Base-by-base conservation (phyloP, 2,797 vertebrate genomes). In the Smutsia gigantea region DNA sequence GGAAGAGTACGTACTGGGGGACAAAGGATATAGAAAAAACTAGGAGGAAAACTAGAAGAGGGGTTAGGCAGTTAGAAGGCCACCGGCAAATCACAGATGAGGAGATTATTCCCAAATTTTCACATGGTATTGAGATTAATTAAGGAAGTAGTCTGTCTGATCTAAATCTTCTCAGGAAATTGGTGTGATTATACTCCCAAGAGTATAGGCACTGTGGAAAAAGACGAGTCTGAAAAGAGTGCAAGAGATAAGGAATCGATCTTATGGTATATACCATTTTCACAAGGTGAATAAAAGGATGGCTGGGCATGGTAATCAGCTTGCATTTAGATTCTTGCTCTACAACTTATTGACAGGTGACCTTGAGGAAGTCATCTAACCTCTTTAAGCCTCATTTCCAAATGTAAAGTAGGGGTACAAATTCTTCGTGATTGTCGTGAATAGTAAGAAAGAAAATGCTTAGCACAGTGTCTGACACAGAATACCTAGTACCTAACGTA, bases 321-420 rank as follows among this genome's bases (percentile, higher is more conserved):
- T 74, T 19, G 25, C 12, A 1, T 64, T 53, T 66, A 57, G 63
- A 27, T 74, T 59, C 79, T 69, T 74, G 29, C 55, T 85, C n/a
- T 78, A 2, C 25, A 11, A 5, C 37, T 19, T 39, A 42, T 5
- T 83, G 86, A 39, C 64, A 63, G 46, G 37, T 49, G 77, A 29
- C 57, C 74, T 90, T 83, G 49, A 89, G n/a, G 75, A 94, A 83
- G 69, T 69, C n/a, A 14, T n/a, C 55, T 68, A 53, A 57, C 69
- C 37, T 95, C 86, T 69, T 46, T 68, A 75, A 77, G 59, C 31
- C 31, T 89, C 34, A 51, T 61, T 90, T 96, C 88, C 63, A 5
- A 2, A 0, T 71, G n/a, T 79, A 25, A 82, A 81, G 21, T 81
- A 51, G 46, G 51, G 12, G 34, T 87, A 55, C 34, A 66, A 31